Conservation (phyloP, 2,797 vertebrate species). For the Silurus lanzhouensis region DNA sequence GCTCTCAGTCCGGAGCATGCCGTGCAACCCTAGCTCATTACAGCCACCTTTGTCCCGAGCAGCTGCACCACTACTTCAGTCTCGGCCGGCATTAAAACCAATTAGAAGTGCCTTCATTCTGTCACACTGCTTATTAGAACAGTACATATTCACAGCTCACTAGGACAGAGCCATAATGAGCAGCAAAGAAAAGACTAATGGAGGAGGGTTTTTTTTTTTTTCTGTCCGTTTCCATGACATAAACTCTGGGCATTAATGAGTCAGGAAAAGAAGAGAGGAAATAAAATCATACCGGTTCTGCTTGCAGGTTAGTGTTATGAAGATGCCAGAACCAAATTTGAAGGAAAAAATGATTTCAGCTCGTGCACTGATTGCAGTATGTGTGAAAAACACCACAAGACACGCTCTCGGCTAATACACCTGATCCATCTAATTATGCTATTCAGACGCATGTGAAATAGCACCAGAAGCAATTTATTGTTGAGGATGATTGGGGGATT, state of each 20-base stretch:
- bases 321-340: conserved; percentile 7
- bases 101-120: conserved; percentile 67
- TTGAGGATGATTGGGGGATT: conserved; percentile 4
- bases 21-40: conserved; percentile 64
- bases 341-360: neutral
- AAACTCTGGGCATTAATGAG: conserved; percentile 69
- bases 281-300: conserved; percentile 34
- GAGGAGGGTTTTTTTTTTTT: conserved; percentile 52
- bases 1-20: conserved; percentile 24
- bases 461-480: conserved; percentile 25
- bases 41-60: conserved; percentile 60
- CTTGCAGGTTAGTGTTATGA: conserved; percentile 46
- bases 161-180: conserved; percentile 74
- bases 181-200: conserved; percentile 64
- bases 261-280: conserved; percentile 48
- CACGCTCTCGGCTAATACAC: conserved; percentile 23
- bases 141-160: conserved; percentile 76
- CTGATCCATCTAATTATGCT: conserved; percentile 11
- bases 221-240: conserved; percentile 64
- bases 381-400: conserved; percentile 10
- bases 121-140: conserved; percentile 74
- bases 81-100: conserved; percentile 68
- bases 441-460: conserved; percentile 16
- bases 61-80: conserved; percentile 66
- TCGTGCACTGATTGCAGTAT: conserved; percentile 29